Conservation (phyloP, 2,797 vertebrate genomes). For the Loriculus beryllinus region DNA sequence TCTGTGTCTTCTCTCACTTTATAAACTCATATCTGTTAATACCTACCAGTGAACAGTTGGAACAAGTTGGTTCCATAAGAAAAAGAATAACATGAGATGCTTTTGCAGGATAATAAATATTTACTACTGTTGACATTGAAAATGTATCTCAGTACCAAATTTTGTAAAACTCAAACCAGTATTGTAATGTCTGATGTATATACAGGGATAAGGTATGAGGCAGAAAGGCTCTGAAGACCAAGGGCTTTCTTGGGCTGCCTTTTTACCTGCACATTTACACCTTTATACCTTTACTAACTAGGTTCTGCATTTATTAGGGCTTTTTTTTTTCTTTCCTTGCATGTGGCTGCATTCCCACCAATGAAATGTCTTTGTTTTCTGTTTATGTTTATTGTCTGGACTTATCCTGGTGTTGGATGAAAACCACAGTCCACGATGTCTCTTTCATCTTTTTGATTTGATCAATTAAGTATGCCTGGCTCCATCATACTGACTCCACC, state of each 20-base stretch:
- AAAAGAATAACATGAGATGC: rapidly evolving
- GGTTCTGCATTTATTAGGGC: too few relatives aligned
- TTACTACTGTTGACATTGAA: background rate
- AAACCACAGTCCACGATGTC: background rate
- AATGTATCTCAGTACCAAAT: background rate
- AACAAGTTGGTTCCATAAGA: rapidly evolving
- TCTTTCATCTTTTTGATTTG: slow-evolving; percentile 14
- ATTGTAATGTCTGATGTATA: rapidly evolving
- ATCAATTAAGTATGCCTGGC: background rate
- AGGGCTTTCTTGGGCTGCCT: background rate
- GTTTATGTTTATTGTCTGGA: background rate
- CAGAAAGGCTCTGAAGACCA: background rate
- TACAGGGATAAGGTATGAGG: rapidly evolving
- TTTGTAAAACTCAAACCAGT: background rate
- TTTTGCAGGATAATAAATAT: background rate
- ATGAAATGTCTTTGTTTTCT: background rate
- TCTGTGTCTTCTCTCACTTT: background rate
- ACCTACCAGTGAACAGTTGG: background rate
- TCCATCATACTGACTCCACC: background rate
- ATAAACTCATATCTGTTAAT: background rate
- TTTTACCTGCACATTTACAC: background rate
- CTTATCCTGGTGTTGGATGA: background rate
- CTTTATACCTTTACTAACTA: background rate
- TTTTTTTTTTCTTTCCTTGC: background rate
- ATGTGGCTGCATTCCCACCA: background rate